Base-by-base conservation (phyloP, 2,888 invertebrate genomes). In the Platycheirus rosarum region DNA sequence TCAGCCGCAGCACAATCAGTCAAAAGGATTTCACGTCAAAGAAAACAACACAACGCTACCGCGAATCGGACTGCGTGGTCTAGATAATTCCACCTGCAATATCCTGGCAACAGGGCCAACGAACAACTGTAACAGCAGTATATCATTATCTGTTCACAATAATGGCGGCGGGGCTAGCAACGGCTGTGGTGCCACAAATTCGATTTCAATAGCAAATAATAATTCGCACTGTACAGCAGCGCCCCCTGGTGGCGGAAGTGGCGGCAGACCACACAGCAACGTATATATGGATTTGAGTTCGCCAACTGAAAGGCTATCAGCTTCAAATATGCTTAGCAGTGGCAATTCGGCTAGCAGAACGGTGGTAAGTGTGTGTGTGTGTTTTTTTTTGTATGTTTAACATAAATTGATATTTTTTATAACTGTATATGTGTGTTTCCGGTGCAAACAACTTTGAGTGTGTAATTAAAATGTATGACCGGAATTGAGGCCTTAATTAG, bases 271-370 rank as follows among this genome's bases (percentile, higher is more conserved):
- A 46, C 60, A 75, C 26, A 74, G 76, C 55, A 84, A 69, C 57
- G 44, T 84, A 37, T 86, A 85, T 66, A 85, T 86, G 84, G 86
- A 86, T 40, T 79, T 86, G 65, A 84, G 84, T 48, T 86, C 85
- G 29, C 85, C 86, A 35, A 85, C 85, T 13, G 84, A 85, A 51
- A 73, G 76, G 32, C 14, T 79, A 26, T 70, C 85, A 55, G 44
- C 82, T 20, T 77, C 82, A 8, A 82, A 82, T 55, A 77, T 82
- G 82, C 62, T 82, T 0, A 46, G 48, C n/a, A 66, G 66, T 9
- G 82, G 82, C 29, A 48, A 42, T 44, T 62, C 77, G 20, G 42
- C 29, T 32, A 7, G 29, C 42, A 32, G 82, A 14, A 48, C 77
- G 26, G 82, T 71, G 77, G 82, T 82, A 68, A 77, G 77, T 82